phyloP scores from a whole-genome alignment of 2,888 invertebrate species.

The Agonum fuliginosum region DNA sequence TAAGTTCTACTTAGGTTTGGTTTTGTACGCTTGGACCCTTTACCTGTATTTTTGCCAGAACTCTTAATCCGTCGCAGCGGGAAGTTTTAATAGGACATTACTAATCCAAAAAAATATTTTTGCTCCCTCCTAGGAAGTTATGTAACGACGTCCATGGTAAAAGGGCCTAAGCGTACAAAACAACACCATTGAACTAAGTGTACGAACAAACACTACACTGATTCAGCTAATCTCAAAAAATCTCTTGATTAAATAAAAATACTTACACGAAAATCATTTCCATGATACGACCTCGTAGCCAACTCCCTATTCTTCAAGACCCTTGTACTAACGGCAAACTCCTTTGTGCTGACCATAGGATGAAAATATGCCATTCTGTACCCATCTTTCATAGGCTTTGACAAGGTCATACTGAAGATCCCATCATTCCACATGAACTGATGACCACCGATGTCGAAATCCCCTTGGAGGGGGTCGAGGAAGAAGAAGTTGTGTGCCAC shows the following conservation, averaged over 20 bases:
- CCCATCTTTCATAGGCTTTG: slow-evolving; percentile 74
- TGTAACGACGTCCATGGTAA: no score
- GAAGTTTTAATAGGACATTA: no score
- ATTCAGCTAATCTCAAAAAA: no score
- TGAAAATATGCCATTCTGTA: slow-evolving; percentile 84
- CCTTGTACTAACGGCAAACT: slow-evolving; percentile 82
- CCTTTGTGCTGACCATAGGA: slow-evolving; percentile 82
- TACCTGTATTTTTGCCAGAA: no score
- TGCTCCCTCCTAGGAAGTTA: no score
- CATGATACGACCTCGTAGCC: slow-evolving; percentile 75
- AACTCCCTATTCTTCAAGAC: slow-evolving; percentile 76
- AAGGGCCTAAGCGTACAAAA: no score
- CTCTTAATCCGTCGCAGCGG: no score
- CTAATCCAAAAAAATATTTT: no score
- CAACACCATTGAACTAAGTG: no score
- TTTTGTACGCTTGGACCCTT: no score
- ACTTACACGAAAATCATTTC: slow-evolving; percentile 74
- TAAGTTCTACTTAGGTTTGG: no score
- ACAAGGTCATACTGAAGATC: slow-evolving; percentile 82
- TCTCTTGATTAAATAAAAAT: not conserved
- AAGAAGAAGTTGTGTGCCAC: slow-evolving; percentile 83
- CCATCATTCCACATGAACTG: slow-evolving; percentile 88
- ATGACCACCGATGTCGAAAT: slow-evolving; percentile 80
- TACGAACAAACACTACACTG: no score
- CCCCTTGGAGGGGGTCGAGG: slow-evolving; percentile 82